Evolutionary conservation across 2,113 vertebrate species (phyloP).

Genomic region (Vombatus ursinus): DNA sequence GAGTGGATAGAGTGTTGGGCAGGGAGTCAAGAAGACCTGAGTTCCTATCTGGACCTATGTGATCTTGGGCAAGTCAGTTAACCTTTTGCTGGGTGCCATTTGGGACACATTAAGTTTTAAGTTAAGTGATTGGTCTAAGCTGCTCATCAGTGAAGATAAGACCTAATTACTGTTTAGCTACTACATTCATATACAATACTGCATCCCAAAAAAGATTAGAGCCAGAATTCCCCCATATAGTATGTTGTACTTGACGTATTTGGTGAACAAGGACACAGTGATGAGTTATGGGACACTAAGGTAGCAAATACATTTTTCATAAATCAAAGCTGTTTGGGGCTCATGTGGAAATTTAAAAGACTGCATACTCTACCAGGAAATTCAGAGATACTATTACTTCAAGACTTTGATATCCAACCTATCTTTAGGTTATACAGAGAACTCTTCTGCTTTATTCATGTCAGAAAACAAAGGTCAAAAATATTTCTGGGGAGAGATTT

Average conservation of each 20-base stretch:
- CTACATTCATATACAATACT: neutral
- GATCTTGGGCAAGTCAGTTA: neutral
- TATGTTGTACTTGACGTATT: neutral
- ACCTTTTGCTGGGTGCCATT: neutral
- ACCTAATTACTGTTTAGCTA: too few species aligned
- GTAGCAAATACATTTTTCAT: neutral
- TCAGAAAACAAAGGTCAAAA: neutral
- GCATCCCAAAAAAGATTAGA: neutral
- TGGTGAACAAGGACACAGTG: neutral
- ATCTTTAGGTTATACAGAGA: neutral
- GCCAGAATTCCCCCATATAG: rapidly evolving
- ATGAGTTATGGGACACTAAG: neutral
- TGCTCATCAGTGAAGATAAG: neutral
- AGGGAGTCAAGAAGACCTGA: neutral
- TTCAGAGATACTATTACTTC: rapidly evolving
- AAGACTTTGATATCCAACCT: neutral
- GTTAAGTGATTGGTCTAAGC: neutral
- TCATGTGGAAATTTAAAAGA: neutral
- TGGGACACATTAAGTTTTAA: neutral
- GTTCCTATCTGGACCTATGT: neutral
- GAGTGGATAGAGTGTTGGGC: neutral
- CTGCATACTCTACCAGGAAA: neutral
- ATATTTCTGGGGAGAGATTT: neutral
- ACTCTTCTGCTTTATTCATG: neutral
- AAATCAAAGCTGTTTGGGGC: neutral